A percentile compares a stretch with the other conserved stretches of the same genome.
These are phyloP conservation scores for Sinella curviseta DNA, from an alignment of 1,140 invertebrate genomes.

Conservation along the genomic window DNA sequence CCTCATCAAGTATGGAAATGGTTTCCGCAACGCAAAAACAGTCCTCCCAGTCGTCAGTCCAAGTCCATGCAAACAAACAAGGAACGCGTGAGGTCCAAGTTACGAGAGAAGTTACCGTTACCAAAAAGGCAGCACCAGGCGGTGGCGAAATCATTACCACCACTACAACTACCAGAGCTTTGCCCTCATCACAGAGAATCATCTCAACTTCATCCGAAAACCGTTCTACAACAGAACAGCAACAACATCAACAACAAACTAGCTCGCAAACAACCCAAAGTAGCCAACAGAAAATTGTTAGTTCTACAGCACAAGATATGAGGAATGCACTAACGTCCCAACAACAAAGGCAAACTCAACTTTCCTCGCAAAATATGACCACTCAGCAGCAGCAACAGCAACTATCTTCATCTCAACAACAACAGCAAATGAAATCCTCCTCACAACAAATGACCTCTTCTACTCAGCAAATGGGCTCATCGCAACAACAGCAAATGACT, in stretches of 20 bases:
- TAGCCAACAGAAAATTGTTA: neutral
- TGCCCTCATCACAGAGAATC: neutral
- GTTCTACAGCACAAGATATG: neutral
- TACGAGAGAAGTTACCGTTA: slow-evolving; percentile 46
- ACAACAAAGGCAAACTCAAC: neutral
- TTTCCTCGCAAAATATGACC: neutral
- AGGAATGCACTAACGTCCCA: neutral
- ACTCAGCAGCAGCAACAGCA: neutral
- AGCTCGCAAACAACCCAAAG: neutral
- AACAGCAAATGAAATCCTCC: neutral
- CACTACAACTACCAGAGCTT: neutral
- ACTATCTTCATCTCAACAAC: neutral
- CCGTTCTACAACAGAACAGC: neutral
- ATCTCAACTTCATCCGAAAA: neutral
- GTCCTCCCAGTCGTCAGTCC: neutral
- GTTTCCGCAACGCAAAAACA: neutral
- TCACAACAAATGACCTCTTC: neutral
- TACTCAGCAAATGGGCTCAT: neutral
- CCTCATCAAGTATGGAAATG: neutral
- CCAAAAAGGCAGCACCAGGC: slow-evolving; percentile 28
- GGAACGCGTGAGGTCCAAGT: slow-evolving; percentile 45
- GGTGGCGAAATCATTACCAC: slow-evolving; percentile 16
- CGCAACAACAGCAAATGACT: neutral
- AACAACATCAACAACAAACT: neutral
- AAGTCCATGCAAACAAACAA: slow-evolving; percentile 35